Percentiles rank a stretch among this genome's conserved stretches.
Evolutionary conservation across 2,113 vertebrate species (phyloP).

Genomic region (Rafetus swinhoei): DNA sequence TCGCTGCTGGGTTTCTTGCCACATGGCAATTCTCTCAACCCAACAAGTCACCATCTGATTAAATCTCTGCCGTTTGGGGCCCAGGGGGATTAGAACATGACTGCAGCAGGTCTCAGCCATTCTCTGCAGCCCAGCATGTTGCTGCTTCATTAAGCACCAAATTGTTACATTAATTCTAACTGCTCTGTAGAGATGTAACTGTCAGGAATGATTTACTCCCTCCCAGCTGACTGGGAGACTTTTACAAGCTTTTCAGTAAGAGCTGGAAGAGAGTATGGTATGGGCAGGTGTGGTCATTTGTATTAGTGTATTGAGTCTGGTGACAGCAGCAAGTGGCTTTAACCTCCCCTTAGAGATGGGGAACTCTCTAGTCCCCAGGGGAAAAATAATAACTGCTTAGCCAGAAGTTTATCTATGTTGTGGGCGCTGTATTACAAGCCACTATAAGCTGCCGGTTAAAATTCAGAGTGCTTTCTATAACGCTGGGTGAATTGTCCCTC

Average conservation of each 20-base stretch:
- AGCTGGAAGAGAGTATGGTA: not conserved
- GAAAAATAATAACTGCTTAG: not conserved
- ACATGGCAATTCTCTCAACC: conserved; percentile 9
- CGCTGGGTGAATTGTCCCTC: not conserved
- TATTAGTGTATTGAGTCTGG: not conserved
- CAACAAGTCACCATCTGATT: conserved; percentile 61
- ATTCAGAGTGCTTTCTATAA: not conserved
- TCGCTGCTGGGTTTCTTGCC: not conserved
- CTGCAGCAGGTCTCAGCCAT: conserved; percentile 62
- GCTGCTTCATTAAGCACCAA: conserved; percentile 91
- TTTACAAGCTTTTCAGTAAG: not conserved
- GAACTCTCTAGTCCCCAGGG: fast-evolving
- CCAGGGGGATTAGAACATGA: conserved; percentile 39
- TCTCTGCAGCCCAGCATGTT: conserved; percentile 60
- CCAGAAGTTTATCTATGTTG: not conserved
- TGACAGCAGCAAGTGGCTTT: not conserved
- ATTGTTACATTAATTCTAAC: conserved; percentile 91
- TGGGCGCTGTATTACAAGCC: not conserved
- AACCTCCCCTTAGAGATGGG: not conserved
- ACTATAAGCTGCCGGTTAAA: not conserved
- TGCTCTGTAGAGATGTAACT: conserved; percentile 91
- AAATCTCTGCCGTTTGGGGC: conserved; percentile 60
- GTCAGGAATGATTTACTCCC: conserved; percentile 90
- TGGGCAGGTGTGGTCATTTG: not conserved
- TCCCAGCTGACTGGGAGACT: conserved; percentile 79